A percentile compares a stretch with the other conserved stretches of the same genome.
These are phyloP conservation scores for Caranx melampygus DNA, from an alignment of 2,113 vertebrate genomes.

Conservation along the genomic window DNA sequence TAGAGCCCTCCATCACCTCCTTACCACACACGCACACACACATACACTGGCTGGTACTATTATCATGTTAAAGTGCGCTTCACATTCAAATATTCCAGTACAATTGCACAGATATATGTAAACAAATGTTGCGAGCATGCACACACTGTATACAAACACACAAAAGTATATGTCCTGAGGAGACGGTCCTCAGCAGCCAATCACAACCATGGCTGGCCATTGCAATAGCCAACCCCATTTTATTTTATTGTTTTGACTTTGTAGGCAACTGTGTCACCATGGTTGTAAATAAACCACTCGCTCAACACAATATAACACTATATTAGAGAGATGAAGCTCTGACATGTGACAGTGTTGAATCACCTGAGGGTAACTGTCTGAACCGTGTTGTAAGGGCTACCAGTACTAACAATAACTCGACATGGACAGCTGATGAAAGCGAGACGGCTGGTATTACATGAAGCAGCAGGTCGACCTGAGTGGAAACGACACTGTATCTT, in stretches of 20 bases:
- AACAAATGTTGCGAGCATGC: slow-evolving; percentile 72
- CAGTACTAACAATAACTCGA: slow-evolving; percentile 51
- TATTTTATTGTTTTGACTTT: slow-evolving; percentile 30
- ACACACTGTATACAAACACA: slow-evolving; percentile 55
- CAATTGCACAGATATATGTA: slow-evolving; percentile 63
- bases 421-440: slow-evolving; percentile 30
- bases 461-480: slow-evolving; percentile 40
- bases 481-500: slow-evolving; percentile 43
- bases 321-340: slow-evolving; percentile 43
- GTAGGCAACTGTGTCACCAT: slow-evolving; percentile 68
- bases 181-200: slow-evolving; percentile 65
- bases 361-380: slow-evolving; percentile 54
- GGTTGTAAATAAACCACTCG: slow-evolving; percentile 71
- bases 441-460: slow-evolving; percentile 56
- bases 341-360: slow-evolving; percentile 52
- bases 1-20: slow-evolving; percentile 34
- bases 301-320: slow-evolving; percentile 27
- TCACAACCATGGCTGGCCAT: slow-evolving; percentile 63
- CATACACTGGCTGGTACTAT: slow-evolving; percentile 67
- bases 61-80: slow-evolving; percentile 72
- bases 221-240: slow-evolving; percentile 64
- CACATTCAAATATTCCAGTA: slow-evolving; percentile 63
- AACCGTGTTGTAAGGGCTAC: slow-evolving; percentile 81
- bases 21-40: background rate
- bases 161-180: slow-evolving; percentile 37